phyloP scores from a whole-genome alignment of 2,888 invertebrate genomes.

The Rhyacophila evoluta region DNA sequence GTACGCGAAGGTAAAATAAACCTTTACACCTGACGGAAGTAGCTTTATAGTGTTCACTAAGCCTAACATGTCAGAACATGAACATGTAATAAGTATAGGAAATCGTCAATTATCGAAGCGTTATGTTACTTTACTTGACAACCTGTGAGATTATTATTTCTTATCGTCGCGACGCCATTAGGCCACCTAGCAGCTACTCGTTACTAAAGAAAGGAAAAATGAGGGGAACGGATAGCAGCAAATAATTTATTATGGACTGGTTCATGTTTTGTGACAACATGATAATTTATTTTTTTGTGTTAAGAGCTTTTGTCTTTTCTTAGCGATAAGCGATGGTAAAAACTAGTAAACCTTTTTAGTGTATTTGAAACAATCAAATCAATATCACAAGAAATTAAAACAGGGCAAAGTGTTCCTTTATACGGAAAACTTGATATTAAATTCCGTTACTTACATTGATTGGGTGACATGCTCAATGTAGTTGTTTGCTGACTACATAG shows the following conservation, averaged over 20 bases:
- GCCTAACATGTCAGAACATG: not conserved
- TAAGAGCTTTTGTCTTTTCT: no score
- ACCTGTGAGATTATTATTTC: slow-evolving; percentile 16
- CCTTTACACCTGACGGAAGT: not conserved
- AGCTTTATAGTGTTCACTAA: not conserved
- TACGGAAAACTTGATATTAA: no score
- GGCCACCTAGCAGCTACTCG: not conserved
- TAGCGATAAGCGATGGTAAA: no score
- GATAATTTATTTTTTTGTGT: no score
- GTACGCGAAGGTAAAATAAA: not conserved
- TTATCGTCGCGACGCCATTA: not conserved
- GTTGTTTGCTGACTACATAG: no score
- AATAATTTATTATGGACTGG: not conserved
- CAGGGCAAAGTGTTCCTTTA: no score
- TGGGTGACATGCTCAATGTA: no score
- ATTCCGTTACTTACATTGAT: no score
- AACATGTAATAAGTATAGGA: not conserved
- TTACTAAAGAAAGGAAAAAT: not conserved
- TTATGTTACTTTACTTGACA: not conserved
- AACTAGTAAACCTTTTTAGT: no score
- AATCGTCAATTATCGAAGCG: slow-evolving; percentile 10
- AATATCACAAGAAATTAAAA: no score
- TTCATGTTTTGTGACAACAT: no score
- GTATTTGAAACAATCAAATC: no score
- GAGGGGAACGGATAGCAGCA: not conserved